Evolutionary conservation across 2,797 vertebrate species (phyloP).

Genomic region (Acanthis flammea): DNA sequence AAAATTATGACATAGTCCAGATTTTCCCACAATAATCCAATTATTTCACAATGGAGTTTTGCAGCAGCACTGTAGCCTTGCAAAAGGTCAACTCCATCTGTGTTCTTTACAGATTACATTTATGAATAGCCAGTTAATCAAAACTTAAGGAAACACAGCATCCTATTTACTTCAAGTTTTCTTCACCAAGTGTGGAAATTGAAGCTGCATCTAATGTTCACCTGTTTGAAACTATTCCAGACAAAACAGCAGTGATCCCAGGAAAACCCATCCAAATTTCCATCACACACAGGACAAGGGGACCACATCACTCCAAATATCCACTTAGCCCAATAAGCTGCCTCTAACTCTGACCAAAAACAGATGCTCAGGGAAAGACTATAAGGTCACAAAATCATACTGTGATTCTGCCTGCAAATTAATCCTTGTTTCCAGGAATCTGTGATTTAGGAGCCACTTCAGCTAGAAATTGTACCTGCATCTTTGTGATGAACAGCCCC

Average conservation of each 20-base stretch:
- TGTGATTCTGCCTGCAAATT: background rate
- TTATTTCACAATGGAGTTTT: background rate
- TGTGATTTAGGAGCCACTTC: background rate
- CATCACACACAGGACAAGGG: background rate
- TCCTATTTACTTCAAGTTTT: background rate
- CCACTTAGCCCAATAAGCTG: background rate
- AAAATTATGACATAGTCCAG: background rate
- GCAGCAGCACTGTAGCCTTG: background rate
- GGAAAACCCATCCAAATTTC: background rate
- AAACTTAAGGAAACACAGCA: background rate
- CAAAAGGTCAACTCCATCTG: background rate
- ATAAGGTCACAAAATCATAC: background rate
- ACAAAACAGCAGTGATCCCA: background rate
- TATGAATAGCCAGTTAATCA: background rate
- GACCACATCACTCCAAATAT: background rate
- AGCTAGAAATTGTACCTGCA: background rate
- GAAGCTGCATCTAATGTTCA: background rate
- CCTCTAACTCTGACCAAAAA: background rate
- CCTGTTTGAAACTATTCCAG: background rate
- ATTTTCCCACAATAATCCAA: background rate
- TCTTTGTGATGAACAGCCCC: background rate
- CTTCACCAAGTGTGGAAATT: background rate
- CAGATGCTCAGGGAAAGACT: background rate
- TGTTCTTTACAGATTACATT: background rate
- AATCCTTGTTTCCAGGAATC: constrained; percentile 7